phyloP scores from a whole-genome alignment of 2,888 invertebrate species.

The Leptopilina drosophilae region DNA sequence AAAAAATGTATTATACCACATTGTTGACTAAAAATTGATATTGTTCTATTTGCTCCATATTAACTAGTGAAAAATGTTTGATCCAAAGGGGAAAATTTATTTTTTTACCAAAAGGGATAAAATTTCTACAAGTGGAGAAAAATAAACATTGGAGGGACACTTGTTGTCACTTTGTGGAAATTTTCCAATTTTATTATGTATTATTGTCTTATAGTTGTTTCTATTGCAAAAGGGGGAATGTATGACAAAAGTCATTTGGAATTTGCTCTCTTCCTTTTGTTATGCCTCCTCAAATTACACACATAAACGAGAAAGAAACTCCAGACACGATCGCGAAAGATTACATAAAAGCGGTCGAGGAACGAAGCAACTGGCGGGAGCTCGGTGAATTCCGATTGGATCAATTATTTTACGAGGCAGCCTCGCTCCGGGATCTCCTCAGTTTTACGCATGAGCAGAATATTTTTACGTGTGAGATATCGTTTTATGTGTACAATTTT shows the following conservation, averaged over 20 bases:
- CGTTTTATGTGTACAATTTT: not conserved
- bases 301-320: conserved; percentile 43
- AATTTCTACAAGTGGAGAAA: not conserved
- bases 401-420: conserved; percentile 66
- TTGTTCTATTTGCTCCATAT: too few relatives aligned
- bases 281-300: not conserved
- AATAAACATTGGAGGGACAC: conserved; percentile 58
- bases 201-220: not conserved
- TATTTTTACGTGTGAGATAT: conserved; percentile 4
- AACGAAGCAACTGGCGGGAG: conserved; percentile 61
- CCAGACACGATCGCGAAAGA: conserved; percentile 45
- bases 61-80: not conserved
- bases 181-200: not conserved
- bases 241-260: conserved; percentile 22
- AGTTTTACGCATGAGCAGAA: conserved; percentile 62
- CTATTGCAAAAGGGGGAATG: conserved; percentile 32
- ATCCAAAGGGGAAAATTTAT: not conserved
- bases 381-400: conserved; percentile 66
- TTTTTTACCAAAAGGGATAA: not conserved
- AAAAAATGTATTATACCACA: too few relatives aligned
- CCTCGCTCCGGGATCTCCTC: conserved; percentile 61
- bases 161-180: conserved; percentile 61
- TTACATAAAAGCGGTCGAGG: conserved; percentile 62
- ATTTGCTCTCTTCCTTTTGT: conserved; percentile 2
- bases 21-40: too few relatives aligned